Evolutionary conservation across 1,140 invertebrate species (phyloP), one percentile per base, ranked within the genome.

Genomic region (Harpegnathos saltator): DNA sequence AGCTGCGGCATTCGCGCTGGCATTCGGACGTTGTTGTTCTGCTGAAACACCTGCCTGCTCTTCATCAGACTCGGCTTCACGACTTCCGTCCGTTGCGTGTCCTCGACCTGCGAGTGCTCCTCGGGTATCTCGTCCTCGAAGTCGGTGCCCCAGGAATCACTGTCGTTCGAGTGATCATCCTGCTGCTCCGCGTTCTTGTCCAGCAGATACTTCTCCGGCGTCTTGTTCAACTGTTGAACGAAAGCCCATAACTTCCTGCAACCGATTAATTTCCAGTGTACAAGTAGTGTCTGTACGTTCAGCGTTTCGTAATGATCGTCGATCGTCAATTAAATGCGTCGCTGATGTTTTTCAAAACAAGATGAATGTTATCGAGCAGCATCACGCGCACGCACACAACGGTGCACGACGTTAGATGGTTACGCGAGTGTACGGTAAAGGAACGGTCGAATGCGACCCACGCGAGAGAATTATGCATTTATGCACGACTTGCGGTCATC

Each of bases 101-200:
- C n/a, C 4, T 38, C 66, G 0, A 19, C 2, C 0, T 44, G 61
- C 14, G 83, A 69, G 17, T 71, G 87, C 3, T 92, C 92, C 12
- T 91, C 87, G 26, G n/a, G 33, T 4, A 22, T 33, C 5, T 89
- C 90, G 56, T 93, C 93, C 0, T 93, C 92, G n/a, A 93, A 94
- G 5, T 93, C 93, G 0, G 92, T 93, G 22, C 89, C 93, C 93
- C 93, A 94, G 4, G 91, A 93, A 54, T 87, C 90, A 11, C 74
- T 89, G 66, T 93, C 92, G 75, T 91, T 94, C 12, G 89, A 26
- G 0, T 85, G 65, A 56, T 92, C 92, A 11, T 91, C 89, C 29
- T 73, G 78, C 1, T 63, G 29, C 7, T 83, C 58, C 11, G 26
- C 3, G 0, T 12, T 78, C 33, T 88, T 90, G 0, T 90, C 61